A percentile compares a stretch with the other conserved stretches of the same genome.
Conservation (phyloP, 2,113 vertebrate species). For the Chrysochloris asiatica region DNA sequence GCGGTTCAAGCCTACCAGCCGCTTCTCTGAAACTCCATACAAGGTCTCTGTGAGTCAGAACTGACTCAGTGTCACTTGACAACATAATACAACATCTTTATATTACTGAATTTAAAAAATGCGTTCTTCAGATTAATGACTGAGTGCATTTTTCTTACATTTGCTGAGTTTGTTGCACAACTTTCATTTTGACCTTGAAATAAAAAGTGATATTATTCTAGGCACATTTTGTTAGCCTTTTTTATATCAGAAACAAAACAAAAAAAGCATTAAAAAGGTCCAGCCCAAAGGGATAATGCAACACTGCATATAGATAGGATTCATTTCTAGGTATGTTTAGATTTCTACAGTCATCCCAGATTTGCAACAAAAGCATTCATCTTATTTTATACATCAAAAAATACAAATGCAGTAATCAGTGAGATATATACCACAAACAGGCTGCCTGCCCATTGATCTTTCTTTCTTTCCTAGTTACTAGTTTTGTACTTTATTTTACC, state of each 20-base stretch:
- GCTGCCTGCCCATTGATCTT: neutral
- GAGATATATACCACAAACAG: neutral
- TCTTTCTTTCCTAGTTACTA: slow-evolving; percentile 46
- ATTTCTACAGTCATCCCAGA: neutral
- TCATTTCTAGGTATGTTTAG: slow-evolving; percentile 5
- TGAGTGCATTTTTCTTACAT: neutral
- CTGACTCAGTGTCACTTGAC: too few relatives aligned
- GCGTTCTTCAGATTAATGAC: neutral
- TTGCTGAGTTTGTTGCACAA: neutral
- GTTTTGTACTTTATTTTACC: too few relatives aligned
- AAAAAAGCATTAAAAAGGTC: slow-evolving; percentile 21
- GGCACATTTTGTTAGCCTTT: slow-evolving; percentile 6
- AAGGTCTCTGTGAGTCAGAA: too few relatives aligned
- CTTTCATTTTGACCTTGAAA: slow-evolving; percentile 53
- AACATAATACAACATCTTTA: too few relatives aligned
- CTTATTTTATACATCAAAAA: neutral
- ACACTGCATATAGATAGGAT: slow-evolving; percentile 37
- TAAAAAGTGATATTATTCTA: neutral
- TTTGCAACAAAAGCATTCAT: slow-evolving; percentile 11
- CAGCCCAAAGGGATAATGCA: neutral
- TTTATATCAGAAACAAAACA: slow-evolving; percentile 41
- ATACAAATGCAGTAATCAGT: too few relatives aligned
- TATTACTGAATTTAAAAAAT: too few relatives aligned
- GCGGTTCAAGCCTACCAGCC: too few relatives aligned
- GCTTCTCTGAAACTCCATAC: too few relatives aligned